A percentile compares a stretch with the other conserved stretches of the same genome.
Evolutionary conservation across 2,797 vertebrate genomes (phyloP).

Genomic region (Iguana delicatissima): DNA sequence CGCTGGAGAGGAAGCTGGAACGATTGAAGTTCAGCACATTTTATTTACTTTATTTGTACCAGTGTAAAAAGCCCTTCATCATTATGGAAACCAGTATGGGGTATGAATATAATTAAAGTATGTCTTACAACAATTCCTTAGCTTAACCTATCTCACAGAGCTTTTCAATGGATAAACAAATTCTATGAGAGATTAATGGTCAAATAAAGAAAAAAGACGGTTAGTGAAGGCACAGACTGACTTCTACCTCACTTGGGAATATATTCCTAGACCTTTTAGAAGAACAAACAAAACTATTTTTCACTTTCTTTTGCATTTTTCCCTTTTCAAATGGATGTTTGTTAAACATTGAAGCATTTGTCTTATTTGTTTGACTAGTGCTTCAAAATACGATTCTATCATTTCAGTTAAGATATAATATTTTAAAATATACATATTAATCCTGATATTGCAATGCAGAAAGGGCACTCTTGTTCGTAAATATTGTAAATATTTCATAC

Average conservation of each 20-base stretch:
- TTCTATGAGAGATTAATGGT: no score
- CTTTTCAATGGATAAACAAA: no score
- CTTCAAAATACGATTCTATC: neutral
- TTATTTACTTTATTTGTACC: no score
- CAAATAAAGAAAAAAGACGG: neutral
- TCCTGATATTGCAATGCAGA: neutral
- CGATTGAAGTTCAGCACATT: no score
- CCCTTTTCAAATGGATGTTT: neutral
- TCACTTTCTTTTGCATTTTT: no score
- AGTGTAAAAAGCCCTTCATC: no score
- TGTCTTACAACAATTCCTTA: no score
- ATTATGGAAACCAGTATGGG: no score
- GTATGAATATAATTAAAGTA: no score
- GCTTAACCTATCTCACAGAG: no score
- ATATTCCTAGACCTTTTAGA: neutral
- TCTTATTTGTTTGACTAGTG: neutral
- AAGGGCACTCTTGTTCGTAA: neutral
- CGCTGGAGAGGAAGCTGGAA: no score
- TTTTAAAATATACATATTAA: neutral
- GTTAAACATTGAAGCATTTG: neutral
- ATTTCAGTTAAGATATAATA: neutral
- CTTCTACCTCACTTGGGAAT: neutral
- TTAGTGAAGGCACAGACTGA: neutral
- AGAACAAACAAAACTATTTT: neutral
- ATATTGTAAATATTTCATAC: neutral